Base-by-base conservation (phyloP, 2,888 invertebrate species). In the Luffia ferchaultella region DNA sequence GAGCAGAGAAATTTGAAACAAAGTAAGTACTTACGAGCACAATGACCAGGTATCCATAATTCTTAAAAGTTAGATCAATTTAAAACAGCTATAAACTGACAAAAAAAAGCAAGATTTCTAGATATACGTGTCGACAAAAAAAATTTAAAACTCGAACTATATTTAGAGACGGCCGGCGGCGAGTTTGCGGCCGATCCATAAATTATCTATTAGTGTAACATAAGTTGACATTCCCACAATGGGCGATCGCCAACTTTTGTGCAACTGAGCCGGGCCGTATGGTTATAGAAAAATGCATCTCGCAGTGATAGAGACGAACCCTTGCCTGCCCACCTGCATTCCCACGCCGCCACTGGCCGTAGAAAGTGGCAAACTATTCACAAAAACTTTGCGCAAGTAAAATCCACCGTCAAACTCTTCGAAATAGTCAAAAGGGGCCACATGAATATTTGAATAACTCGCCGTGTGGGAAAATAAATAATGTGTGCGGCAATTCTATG, bases 301-400 rank as follows among this genome's bases (percentile, higher is more conserved):
- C 7, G 3, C 17, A 12, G 16, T 17, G 30, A 12, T 12, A 12
- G n/a, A n/a, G n/a, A n/a, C 66, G 70, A 79, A 78, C 82, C 80
- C 80, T 79, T 80, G 77, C 72, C 64, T 79, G 77, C 72, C 64
- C 82, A 82, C 82, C 78, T 83, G 82, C 82, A 71, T 82, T 80
- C 83, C 82, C 82, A 82, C 83, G 82, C 68, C 71, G 30, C 30
- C 30, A 12, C 30, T 12, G 30, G 59, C 56, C 52, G 57, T 76
- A 79, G 82, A 82, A 82, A 82, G 83, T 79, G 64, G 65, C 67
- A 62, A n/a, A 49, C n/a, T 16, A 12, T 5, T 51, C 73, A 73
- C 75, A 49, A 79, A 76, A 52, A 72, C 49, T 64, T 53, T 80
- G 80, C 76, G 79, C 79, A 82, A 83, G 76, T 68, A 73, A 67